Evolutionary conservation across 2,113 vertebrate genomes (phyloP).

Genomic region (Ceyx melanurus): DNA sequence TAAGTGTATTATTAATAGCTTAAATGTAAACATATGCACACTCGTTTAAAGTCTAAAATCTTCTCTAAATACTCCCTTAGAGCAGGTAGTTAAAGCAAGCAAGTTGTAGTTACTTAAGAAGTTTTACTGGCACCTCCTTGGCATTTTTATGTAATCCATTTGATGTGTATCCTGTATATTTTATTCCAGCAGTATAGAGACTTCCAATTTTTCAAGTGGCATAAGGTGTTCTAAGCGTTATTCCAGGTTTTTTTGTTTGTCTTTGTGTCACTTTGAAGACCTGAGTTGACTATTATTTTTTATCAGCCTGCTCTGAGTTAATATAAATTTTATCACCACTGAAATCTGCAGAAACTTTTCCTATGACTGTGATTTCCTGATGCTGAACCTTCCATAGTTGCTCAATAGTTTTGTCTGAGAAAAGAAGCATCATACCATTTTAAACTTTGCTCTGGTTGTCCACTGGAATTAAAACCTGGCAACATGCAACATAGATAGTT

Average conservation of each 20-base stretch:
- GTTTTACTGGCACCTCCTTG: background rate
- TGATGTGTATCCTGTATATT: background rate
- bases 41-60: background rate
- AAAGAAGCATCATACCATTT: background rate
- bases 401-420: background rate
- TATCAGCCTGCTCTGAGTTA: background rate
- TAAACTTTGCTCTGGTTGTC: background rate
- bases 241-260: background rate
- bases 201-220: background rate
- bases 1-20: background rate
- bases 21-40: background rate
- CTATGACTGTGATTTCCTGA: background rate
- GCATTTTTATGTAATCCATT: background rate
- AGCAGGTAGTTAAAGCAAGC: background rate
- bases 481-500: background rate
- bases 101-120: background rate
- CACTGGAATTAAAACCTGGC: background rate
- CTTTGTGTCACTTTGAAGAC: background rate
- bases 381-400: background rate
- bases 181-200: background rate
- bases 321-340: background rate
- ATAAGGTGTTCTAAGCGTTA: background rate
- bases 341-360: background rate
- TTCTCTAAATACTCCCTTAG: background rate
- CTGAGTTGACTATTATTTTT: background rate